phyloP scores from a whole-genome alignment of 2,888 invertebrate species.

The Caenorhabditis sp. region DNA sequence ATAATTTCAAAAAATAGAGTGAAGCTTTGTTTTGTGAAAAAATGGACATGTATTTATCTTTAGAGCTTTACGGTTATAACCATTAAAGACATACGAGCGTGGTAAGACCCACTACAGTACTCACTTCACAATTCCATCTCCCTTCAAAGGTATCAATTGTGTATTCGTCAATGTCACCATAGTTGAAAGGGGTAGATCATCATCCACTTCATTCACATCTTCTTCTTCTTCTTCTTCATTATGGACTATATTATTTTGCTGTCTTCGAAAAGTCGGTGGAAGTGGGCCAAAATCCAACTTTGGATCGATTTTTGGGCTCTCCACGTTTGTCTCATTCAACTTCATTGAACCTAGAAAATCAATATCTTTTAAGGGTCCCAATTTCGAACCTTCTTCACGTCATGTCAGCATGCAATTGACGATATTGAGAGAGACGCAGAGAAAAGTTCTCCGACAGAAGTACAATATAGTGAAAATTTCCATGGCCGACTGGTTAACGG shows the following conservation, averaged over 20 bases:
- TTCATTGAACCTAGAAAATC: not conserved
- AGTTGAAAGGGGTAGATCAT: conserved; percentile 38
- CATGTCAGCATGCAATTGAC: too few species aligned
- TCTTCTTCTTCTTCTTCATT: conserved; percentile 1
- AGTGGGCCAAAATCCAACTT: conserved; percentile 35
- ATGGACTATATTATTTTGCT: conserved; percentile 27
- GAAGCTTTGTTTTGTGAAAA: too few species aligned
- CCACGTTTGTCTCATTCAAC: conserved; percentile 2
- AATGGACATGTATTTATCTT: too few species aligned
- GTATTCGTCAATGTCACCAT: conserved; percentile 50
- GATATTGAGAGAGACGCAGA: too few species aligned
- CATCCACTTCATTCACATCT: conserved; percentile 4
- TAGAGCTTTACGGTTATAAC: not conserved
- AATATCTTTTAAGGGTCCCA: not conserved
- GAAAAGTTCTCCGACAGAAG: too few species aligned
- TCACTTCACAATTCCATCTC: conserved; percentile 36
- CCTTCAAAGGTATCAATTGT: conserved; percentile 31
- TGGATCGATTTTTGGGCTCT: conserved; percentile 29
- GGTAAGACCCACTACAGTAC: too few species aligned
- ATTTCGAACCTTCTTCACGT: not conserved
- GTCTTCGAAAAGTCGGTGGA: conserved; percentile 24
- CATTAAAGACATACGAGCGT: not conserved
- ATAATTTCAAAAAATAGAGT: too few species aligned
- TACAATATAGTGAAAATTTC: too few species aligned
- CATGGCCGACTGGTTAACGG: too few species aligned